Conservation (phyloP, 1,140 invertebrate species). For the Homarus americanus region DNA sequence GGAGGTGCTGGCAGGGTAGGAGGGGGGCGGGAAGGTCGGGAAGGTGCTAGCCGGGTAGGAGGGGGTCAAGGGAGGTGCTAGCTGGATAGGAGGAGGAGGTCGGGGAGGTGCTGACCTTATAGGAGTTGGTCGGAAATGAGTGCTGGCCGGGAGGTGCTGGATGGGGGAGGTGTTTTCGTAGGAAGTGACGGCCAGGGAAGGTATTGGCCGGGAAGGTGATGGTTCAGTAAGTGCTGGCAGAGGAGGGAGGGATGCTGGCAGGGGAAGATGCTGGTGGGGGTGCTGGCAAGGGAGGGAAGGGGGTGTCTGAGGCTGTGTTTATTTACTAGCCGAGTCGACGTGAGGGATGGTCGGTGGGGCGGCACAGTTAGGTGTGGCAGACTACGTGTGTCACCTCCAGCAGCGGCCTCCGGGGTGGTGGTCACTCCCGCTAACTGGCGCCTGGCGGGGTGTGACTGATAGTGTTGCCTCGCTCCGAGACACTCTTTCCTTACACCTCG, state of each 20-base stretch:
- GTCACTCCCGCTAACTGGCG: not conserved
- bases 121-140: no score
- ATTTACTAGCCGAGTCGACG: not conserved
- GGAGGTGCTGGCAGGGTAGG: not conserved
- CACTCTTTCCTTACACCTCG: no score
- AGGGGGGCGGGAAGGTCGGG: no score
- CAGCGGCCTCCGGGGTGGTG: not conserved
- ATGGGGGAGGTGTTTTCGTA: not conserved
- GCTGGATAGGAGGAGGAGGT: no score
- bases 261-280: not conserved
- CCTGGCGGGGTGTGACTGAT: not conserved
- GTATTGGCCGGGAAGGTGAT: no score
- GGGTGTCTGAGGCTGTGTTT: not conserved
- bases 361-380: conserved; percentile 22
- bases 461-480: no score
- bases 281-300: not conserved
- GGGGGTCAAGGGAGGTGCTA: no score
- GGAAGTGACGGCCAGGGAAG: no score
- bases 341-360: conserved; percentile 20
- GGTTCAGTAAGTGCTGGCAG: no score
- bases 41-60: not conserved
- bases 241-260: not conserved
- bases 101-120: no score
- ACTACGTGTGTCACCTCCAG: not conserved
- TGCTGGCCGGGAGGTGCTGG: no score